These are phyloP conservation scores for Idris sp. DNA, from an alignment of 1,140 invertebrate genomes.

Conservation along the genomic window DNA sequence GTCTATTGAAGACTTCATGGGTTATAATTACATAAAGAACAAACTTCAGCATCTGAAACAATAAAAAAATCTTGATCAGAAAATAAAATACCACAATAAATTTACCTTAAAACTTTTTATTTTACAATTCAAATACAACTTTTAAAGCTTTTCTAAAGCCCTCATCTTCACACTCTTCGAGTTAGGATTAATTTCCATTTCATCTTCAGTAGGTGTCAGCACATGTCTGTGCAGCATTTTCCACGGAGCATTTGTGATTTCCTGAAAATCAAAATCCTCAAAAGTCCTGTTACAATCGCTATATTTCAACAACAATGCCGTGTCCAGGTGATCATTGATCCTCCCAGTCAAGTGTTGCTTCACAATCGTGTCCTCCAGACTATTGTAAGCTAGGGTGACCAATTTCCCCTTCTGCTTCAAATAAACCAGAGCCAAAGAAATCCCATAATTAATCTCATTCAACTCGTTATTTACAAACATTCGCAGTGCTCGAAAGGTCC, in stretches of 20 bases:
- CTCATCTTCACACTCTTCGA: constrained; percentile 92
- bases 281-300: constrained; percentile 79
- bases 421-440: constrained; percentile 87
- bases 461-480: constrained; percentile 99
- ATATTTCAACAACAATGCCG: constrained; percentile 84
- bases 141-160: constrained; percentile 82
- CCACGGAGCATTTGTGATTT: constrained; percentile 84
- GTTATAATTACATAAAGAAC: too few relatives aligned
- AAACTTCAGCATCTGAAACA: too few relatives aligned
- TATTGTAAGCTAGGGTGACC: constrained; percentile 93
- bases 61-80: too few relatives aligned
- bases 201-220: constrained; percentile 83
- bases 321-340: constrained; percentile 83
- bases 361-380: constrained; percentile 95
- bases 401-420: constrained; percentile 88
- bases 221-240: constrained; percentile 89
- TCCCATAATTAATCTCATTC: constrained; percentile 95
- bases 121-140: not conserved
- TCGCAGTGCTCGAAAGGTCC: constrained; percentile 95
- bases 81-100: too few relatives aligned
- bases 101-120: too few relatives aligned
- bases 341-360: constrained; percentile 92
- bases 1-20: too few relatives aligned
- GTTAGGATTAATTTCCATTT: constrained; percentile 88
- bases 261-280: constrained; percentile 80